phyloP scores from a whole-genome alignment of 1,140 invertebrate species.

The Aphelenchoides fujianensis region DNA sequence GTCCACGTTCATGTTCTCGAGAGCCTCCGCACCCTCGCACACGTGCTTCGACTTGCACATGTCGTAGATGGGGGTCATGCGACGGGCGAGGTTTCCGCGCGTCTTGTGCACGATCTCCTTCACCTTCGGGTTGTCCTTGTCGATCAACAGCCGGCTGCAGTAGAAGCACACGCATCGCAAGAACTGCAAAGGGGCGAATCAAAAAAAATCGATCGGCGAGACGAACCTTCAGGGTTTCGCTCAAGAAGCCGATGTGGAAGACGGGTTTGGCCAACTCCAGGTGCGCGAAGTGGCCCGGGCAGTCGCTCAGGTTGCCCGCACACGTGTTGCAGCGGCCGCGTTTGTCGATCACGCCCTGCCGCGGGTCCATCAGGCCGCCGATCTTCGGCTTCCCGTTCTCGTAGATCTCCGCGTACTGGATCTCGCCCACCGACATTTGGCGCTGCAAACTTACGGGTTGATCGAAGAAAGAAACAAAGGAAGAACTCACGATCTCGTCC shows the following conservation, averaged over 20 bases:
- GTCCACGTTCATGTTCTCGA: slow-evolving; percentile 66
- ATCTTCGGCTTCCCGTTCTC: slow-evolving; percentile 95
- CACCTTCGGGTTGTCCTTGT: slow-evolving; percentile 85
- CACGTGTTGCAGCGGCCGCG: slow-evolving; percentile 87
- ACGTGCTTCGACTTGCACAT: slow-evolving; percentile 96
- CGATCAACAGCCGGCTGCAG: slow-evolving; percentile 57
- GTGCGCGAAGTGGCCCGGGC: slow-evolving; percentile 99
- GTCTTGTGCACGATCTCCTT: slow-evolving; percentile 94
- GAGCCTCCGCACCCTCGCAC: slow-evolving; percentile 86
- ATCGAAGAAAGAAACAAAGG: no score
- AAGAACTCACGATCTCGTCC: slow-evolving; percentile 93
- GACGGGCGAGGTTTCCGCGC: slow-evolving; percentile 89
- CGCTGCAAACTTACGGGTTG: slow-evolving; percentile 70
- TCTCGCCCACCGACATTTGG: slow-evolving; percentile 94
- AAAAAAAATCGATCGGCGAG: slow-evolving; percentile 5
- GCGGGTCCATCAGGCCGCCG: slow-evolving; percentile 95
- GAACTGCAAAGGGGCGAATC: slow-evolving; percentile 41
- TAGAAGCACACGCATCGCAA: slow-evolving; percentile 62
- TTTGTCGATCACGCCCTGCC: slow-evolving; percentile 94
- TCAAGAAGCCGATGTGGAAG: slow-evolving; percentile 94
- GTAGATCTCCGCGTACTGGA: slow-evolving; percentile 93
- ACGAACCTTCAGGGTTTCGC: slow-evolving; percentile 96
- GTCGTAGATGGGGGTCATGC: slow-evolving; percentile 92
- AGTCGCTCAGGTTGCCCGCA: slow-evolving; percentile 94
- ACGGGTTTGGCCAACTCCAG: slow-evolving; percentile 97